phyloP scores from a whole-genome alignment of 2,797 vertebrate species.

The Sebastes umbrosus region DNA sequence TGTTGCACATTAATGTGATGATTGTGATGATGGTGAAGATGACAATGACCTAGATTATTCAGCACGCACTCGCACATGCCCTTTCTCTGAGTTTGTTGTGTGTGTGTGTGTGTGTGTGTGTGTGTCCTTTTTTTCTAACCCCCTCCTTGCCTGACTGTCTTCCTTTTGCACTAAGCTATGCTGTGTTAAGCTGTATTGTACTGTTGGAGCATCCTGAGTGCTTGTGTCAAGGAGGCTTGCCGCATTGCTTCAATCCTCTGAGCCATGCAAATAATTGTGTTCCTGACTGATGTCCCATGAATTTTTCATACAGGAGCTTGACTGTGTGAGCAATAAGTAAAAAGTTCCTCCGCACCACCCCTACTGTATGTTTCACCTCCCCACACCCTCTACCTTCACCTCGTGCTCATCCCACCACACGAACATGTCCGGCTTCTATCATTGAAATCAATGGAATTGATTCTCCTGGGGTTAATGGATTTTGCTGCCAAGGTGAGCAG shows the following conservation, averaged over 20 bases:
- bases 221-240: slow-evolving; percentile 64
- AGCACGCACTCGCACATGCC: slow-evolving; percentile 1
- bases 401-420: slow-evolving; percentile 54
- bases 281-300: slow-evolving; percentile 75
- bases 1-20: slow-evolving; percentile 24
- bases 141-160: slow-evolving; percentile 3
- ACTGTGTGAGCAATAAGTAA: slow-evolving; percentile 47
- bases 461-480: slow-evolving; percentile 78
- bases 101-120: not conserved
- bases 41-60: slow-evolving; percentile 43
- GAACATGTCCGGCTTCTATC: slow-evolving; percentile 71
- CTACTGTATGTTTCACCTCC: slow-evolving; percentile 48
- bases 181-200: slow-evolving; percentile 56
- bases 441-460: slow-evolving; percentile 82
- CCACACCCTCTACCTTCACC: slow-evolving; percentile 58
- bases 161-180: slow-evolving; percentile 29
- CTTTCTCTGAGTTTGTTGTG: slow-evolving; percentile 22
- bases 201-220: slow-evolving; percentile 50
- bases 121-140: not conserved
- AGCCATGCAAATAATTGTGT: slow-evolving; percentile 76
- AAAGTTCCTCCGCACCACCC: slow-evolving; percentile 47
- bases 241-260: slow-evolving; percentile 58
- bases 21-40: slow-evolving; percentile 26
- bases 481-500: slow-evolving; percentile 81
- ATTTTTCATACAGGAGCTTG: slow-evolving; percentile 76